These are phyloP conservation scores for Plutella xylostella DNA, from an alignment of 2,888 invertebrate species.

Conservation along the genomic window DNA sequence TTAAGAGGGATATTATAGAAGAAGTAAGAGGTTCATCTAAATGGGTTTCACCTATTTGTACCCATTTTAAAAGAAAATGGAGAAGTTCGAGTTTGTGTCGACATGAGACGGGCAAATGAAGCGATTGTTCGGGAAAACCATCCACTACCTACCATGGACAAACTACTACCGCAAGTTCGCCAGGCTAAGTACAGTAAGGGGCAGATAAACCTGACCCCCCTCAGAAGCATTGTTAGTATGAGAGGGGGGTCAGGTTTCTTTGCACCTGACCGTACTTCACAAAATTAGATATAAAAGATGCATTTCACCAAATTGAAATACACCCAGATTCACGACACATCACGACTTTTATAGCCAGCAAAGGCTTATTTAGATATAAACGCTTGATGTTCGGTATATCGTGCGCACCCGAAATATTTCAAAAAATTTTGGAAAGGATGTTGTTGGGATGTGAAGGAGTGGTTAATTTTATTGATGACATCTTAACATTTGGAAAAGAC, in stretches of 20 bases:
- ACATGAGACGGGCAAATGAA: slow-evolving; percentile 13
- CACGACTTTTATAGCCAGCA: slow-evolving; percentile 2
- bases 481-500: slow-evolving; percentile 3
- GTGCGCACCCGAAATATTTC: slow-evolving; percentile 7
- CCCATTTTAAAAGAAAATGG: slow-evolving; percentile 9
- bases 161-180: slow-evolving; percentile 14
- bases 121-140: slow-evolving; percentile 12
- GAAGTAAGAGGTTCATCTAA: slow-evolving; percentile 10
- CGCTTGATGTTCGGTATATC: slow-evolving; percentile 4
- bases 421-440: slow-evolving; percentile 4
- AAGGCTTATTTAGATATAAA: slow-evolving; percentile 1
- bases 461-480: slow-evolving; percentile 8
- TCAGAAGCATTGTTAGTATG: too few relatives aligned
- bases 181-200: slow-evolving; percentile 14
- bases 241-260: too few relatives aligned
- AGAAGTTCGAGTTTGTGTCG: slow-evolving; percentile 12
- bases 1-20: slow-evolving; percentile 15
- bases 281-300: slow-evolving; percentile 16
- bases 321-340: not conserved
- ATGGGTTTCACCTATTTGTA: slow-evolving; percentile 11
- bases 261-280: too few relatives aligned
- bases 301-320: slow-evolving; percentile 11
- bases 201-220: too few relatives aligned
- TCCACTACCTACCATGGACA: slow-evolving; percentile 10
- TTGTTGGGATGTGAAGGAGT: not conserved